Evolutionary conservation across 2,888 invertebrate genomes (phyloP).

Genomic region (Mellilla xanthometata): DNA sequence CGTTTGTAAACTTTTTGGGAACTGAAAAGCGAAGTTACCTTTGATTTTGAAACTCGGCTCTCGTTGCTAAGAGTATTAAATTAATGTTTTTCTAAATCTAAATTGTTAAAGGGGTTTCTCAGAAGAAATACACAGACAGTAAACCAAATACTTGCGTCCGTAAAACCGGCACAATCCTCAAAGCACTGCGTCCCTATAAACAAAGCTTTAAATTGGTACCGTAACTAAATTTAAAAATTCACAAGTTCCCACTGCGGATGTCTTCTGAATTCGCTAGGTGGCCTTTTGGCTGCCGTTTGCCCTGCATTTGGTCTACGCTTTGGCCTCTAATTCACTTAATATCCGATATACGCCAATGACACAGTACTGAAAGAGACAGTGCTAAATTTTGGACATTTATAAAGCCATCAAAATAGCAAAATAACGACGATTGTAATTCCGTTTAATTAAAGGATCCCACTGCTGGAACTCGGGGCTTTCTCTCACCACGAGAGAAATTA

Average conservation of each 20-base stretch:
- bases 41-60: not conserved
- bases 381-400: not conserved
- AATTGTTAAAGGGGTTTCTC: no score
- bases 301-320: constrained; percentile 19
- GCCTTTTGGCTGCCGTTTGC: constrained; percentile 24
- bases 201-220: constrained; percentile 26
- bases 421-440: no score
- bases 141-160: no score
- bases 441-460: no score
- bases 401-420: no score
- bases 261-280: constrained; percentile 27
- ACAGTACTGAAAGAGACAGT: constrained; percentile 2
- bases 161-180: constrained; percentile 13
- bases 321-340: constrained; percentile 37
- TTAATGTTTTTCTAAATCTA: no score
- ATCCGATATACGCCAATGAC: constrained; percentile 25
- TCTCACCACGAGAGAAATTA: no score
- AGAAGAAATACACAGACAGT: no score
- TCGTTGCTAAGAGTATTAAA: no score
- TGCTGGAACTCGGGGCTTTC: no score
- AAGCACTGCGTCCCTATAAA: constrained; percentile 21
- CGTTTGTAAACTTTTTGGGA: not conserved
- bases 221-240: constrained; percentile 30
- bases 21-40: not conserved
- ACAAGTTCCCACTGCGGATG: constrained; percentile 22